Conservation (phyloP, 2,888 invertebrate species). For the Catocala nupta region DNA sequence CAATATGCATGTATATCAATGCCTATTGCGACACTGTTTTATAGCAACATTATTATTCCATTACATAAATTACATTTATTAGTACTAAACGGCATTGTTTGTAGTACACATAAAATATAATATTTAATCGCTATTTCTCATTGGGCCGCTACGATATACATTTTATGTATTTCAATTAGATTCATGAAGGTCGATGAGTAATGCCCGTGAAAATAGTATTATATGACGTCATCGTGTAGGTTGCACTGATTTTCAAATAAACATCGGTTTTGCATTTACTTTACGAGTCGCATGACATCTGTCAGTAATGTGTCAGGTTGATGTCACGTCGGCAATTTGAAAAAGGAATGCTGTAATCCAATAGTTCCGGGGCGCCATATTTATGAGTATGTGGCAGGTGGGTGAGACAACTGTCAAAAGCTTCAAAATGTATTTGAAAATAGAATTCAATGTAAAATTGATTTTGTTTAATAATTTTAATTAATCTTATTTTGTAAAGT, state of each 20-base stretch:
- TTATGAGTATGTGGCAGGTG: not conserved
- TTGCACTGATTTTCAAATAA: constrained; percentile 19
- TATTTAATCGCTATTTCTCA: constrained; percentile 12
- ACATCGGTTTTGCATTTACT: constrained; percentile 23
- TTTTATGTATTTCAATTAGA: constrained; percentile 54
- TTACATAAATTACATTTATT: too few species aligned
- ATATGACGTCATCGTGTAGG: constrained; percentile 18
- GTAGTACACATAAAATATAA: not conserved
- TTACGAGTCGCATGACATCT: constrained; percentile 14
- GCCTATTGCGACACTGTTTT: too few species aligned
- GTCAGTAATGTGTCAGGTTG: constrained; percentile 4
- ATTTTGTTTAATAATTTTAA: too few species aligned
- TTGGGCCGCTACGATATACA: constrained; percentile 23
- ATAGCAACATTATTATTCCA: too few species aligned
- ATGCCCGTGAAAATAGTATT: constrained; percentile 55
- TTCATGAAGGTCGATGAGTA: constrained; percentile 55
- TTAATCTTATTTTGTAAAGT: too few species aligned
- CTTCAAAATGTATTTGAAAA: not conserved
- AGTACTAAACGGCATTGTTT: too few species aligned
- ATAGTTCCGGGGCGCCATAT: constrained; percentile 1
- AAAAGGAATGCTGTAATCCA: not conserved
- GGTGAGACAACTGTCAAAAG: not conserved
- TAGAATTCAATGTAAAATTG: too few species aligned
- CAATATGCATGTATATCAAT: too few species aligned
- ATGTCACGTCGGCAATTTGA: not conserved